Conservation (phyloP, 2,113 vertebrate species). For the Forbesichthys papilliferus region DNA sequence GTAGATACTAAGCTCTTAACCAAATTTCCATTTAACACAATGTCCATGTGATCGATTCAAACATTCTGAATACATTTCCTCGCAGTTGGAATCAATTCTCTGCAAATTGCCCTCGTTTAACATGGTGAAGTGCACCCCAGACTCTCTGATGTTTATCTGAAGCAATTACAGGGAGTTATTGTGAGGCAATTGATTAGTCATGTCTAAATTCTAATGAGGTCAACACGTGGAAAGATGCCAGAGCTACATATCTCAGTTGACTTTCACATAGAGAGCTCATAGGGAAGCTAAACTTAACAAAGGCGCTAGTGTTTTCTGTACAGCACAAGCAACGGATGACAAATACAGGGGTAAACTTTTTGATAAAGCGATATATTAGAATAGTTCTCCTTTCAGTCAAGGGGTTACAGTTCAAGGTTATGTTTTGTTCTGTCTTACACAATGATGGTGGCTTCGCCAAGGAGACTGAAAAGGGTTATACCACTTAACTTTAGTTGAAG, state of each 20-base stretch:
- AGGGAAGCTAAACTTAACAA: not conserved
- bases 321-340: not conserved
- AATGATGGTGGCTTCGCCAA: too few species aligned
- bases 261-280: not conserved
- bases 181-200: conserved; percentile 63
- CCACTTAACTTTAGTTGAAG: too few species aligned
- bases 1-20: not conserved
- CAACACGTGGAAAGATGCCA: conserved; percentile 46
- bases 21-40: conserved; percentile 17
- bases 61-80: conserved; percentile 55
- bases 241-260: conserved; percentile 9
- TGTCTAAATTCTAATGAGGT: conserved; percentile 66
- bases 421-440: too few species aligned
- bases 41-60: conserved; percentile 27
- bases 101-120: conserved; percentile 75
- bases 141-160: conserved; percentile 68
- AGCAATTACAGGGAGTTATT: conserved; percentile 68
- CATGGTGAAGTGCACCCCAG: conserved; percentile 45
- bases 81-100: conserved; percentile 57
- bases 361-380: too few species aligned
- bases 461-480: too few species aligned
- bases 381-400: too few species aligned
- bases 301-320: not conserved
- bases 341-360: too few species aligned
- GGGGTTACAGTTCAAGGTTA: too few species aligned